Base-by-base conservation (phyloP, 2,888 invertebrate species). In the Epirrhoe alternata region DNA sequence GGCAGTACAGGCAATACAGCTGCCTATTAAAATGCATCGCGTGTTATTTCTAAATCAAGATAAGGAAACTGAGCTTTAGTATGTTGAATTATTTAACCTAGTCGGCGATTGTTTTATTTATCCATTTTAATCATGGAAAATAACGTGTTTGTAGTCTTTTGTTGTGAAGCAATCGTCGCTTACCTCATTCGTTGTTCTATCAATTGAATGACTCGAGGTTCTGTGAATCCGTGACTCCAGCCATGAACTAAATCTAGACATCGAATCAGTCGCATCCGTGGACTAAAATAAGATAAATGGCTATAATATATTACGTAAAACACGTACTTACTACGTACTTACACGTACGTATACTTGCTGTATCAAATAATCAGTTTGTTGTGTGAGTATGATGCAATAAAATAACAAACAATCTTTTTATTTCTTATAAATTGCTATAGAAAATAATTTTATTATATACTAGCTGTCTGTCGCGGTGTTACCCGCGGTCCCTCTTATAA, bases 31-130 rank as follows among this genome's bases (percentile, higher is more conserved):
- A 68, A 74, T 72, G 72, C 72, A 74, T 74, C 57, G 70, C 74
- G 69, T 72, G 74, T 54, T 69, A 65, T 72, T 70, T 68, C 70
- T 70, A 70, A 70, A 74, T 74, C 72, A 70, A 70, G 74, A 72
- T 74, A 74, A 72, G 74, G 74, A 70, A 74, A 69, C 70, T 49
- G 60, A 69, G 64, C 67, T 61, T 64, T 58, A 66, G 35, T 53
- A 58, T 65, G 53, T 54, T 52, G 35, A 57, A 57, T 58, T 53
- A 50, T 60, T 65, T 65, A 56, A 67, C 51, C 31, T 67, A 62
- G 50, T 47, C 55, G 12, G 45, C 56, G 31, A 42, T 59, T 57
- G 61, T 62, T 45, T 53, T 68, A 68, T 45, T 53, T 68, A 68
- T 64, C 31, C 64, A 63, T 52, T 56, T 45, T 52, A 64, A 58